These are phyloP conservation scores for Indicator indicator DNA, from an alignment of 2,113 vertebrate genomes.

Conservation along the genomic window DNA sequence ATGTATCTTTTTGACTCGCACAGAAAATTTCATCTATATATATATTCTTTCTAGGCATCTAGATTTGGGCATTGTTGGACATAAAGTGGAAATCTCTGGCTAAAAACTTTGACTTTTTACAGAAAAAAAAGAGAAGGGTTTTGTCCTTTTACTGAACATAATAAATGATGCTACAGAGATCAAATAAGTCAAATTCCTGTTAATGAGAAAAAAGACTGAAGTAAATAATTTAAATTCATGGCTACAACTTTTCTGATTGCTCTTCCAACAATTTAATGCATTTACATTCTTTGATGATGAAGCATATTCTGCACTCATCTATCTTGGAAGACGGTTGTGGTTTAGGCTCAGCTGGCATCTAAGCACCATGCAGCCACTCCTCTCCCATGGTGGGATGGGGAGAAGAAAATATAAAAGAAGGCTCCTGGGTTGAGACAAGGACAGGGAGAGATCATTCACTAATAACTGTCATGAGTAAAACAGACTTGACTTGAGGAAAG, in stretches of 20 bases:
- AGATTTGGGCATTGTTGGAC: background rate
- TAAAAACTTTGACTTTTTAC: background rate
- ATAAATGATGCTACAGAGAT: background rate
- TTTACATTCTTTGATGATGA: background rate
- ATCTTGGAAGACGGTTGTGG: background rate
- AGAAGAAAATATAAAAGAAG: background rate
- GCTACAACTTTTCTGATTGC: background rate
- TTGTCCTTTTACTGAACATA: background rate
- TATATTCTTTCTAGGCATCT: background rate
- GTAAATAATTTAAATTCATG: background rate
- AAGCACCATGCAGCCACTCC: too few relatives aligned
- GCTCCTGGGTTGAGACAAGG: background rate
- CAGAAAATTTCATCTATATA: background rate
- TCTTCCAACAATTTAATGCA: background rate
- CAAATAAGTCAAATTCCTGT: background rate
- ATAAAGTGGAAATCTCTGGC: background rate
- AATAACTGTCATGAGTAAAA: too few relatives aligned
- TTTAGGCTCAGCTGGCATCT: background rate
- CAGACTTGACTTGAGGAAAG: too few relatives aligned
- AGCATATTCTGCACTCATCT: background rate
- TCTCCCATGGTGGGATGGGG: background rate
- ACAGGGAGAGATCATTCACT: too few relatives aligned
- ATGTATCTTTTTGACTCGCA: background rate
- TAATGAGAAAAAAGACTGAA: conserved; percentile 12
- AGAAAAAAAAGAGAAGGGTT: background rate